phyloP scores from a whole-genome alignment of 2,888 invertebrate species.

The Parapristionchus giblindavisi region DNA sequence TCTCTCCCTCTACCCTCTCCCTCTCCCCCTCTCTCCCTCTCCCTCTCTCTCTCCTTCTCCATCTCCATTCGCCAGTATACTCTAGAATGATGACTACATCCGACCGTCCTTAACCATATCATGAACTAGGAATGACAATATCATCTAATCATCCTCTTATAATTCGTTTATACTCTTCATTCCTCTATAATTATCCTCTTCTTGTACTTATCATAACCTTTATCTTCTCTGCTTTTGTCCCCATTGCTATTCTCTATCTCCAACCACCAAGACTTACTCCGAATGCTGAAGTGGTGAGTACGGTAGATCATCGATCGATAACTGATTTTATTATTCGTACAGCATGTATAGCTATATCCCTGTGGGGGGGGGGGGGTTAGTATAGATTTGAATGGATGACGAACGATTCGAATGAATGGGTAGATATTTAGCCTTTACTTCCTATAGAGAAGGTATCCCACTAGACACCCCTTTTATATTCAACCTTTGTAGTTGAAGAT shows the following conservation, averaged over 20 bases:
- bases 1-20: constrained; percentile 5
- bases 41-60: constrained; percentile 15
- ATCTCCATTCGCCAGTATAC: not conserved
- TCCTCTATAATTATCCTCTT: constrained; percentile 42
- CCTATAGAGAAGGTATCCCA: too few relatives aligned
- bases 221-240: constrained; percentile 50
- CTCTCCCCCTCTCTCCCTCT: constrained; percentile 17
- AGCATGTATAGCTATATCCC: too few relatives aligned
- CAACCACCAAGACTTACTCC: constrained; percentile 51
- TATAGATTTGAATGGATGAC: not conserved
- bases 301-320: not conserved
- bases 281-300: constrained; percentile 67
- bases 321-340: not conserved
- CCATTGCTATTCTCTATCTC: constrained; percentile 45
- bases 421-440: too few relatives aligned
- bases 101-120: not conserved
- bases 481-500: too few relatives aligned
- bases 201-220: constrained; percentile 49
- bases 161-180: constrained; percentile 14
- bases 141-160: not conserved
- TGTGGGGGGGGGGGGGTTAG: not conserved
- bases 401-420: too few relatives aligned
- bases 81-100: not conserved
- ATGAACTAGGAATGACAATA: not conserved
- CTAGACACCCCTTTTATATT: too few relatives aligned